A percentile compares a stretch with the other conserved stretches of the same genome.
Evolutionary conservation across 2,888 invertebrate species (phyloP).

Genomic region (Drosophila leonis): DNA sequence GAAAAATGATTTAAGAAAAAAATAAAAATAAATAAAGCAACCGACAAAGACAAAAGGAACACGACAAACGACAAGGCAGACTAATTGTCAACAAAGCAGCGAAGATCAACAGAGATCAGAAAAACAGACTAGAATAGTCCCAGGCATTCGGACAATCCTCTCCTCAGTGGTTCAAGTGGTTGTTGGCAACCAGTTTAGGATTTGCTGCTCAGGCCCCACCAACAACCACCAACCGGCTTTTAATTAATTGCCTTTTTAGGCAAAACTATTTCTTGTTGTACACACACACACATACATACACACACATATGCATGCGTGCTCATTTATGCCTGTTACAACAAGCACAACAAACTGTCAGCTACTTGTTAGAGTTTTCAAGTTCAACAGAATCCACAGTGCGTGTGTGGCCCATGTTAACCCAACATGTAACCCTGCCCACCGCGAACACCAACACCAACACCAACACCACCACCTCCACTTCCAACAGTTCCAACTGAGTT

Average conservation of each 20-base stretch:
- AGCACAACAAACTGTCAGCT: constrained; percentile 36
- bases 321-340: constrained; percentile 48
- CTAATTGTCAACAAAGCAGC: constrained; percentile 60
- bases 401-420: constrained; percentile 64
- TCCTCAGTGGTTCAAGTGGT: constrained; percentile 26
- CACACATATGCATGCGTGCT: constrained; percentile 35
- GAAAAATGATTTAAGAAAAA: constrained; percentile 50
- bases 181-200: constrained; percentile 66
- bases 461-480: not conserved
- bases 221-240: constrained; percentile 69
- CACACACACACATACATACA: constrained; percentile 19
- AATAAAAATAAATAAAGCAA: constrained; percentile 22
- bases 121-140: constrained; percentile 45
- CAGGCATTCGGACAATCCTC: constrained; percentile 35
- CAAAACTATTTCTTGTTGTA: constrained; percentile 77
- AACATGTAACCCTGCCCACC: constrained; percentile 9
- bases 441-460: not conserved
- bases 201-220: constrained; percentile 34
- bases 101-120: constrained; percentile 48
- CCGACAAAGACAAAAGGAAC: constrained; percentile 45
- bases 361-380: constrained; percentile 67
- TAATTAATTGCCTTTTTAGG: constrained; percentile 83
- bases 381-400: constrained; percentile 68
- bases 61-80: constrained; percentile 36
- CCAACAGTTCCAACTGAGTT: constrained; percentile 4